phyloP scores from a whole-genome alignment of 2,888 invertebrate genomes.

The Nomada ferruginata region DNA sequence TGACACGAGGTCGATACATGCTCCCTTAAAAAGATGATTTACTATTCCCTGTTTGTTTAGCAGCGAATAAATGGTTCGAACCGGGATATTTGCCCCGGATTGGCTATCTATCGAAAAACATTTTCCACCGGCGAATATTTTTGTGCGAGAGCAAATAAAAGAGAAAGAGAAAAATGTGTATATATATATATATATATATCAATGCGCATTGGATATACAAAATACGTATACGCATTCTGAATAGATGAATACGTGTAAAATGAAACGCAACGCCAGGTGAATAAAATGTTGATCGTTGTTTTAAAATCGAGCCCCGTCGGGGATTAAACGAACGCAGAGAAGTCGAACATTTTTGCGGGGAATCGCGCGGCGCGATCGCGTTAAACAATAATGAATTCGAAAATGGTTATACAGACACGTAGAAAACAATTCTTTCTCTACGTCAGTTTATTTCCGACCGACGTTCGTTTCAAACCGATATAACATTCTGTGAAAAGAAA shows the following conservation, averaged over 20 bases:
- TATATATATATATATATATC: no score
- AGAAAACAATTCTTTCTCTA: background rate
- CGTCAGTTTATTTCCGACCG: no score
- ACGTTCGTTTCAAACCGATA: no score
- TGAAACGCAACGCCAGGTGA: conserved; percentile 2
- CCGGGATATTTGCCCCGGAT: background rate
- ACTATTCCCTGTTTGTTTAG: conserved; percentile 22
- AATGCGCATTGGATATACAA: background rate
- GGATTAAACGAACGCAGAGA: conserved; percentile 7
- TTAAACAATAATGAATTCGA: conserved; percentile 17
- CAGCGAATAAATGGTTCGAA: conserved; percentile 22
- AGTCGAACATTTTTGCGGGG: conserved; percentile 15
- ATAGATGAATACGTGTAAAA: conserved; percentile 4
- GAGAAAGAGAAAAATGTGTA: background rate
- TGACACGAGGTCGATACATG: background rate
- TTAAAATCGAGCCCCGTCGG: conserved; percentile 12
- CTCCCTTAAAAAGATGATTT: conserved; percentile 19
- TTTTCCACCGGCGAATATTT: conserved; percentile 24
- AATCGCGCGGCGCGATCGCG: background rate
- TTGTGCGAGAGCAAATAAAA: background rate
- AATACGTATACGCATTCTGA: background rate
- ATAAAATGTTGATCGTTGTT: conserved; percentile 22
- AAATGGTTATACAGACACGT: no score
- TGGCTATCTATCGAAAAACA: conserved; percentile 15
- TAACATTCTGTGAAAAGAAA: no score